phyloP scores from a whole-genome alignment of 2,797 vertebrate species.

The Botia kubotai region DNA sequence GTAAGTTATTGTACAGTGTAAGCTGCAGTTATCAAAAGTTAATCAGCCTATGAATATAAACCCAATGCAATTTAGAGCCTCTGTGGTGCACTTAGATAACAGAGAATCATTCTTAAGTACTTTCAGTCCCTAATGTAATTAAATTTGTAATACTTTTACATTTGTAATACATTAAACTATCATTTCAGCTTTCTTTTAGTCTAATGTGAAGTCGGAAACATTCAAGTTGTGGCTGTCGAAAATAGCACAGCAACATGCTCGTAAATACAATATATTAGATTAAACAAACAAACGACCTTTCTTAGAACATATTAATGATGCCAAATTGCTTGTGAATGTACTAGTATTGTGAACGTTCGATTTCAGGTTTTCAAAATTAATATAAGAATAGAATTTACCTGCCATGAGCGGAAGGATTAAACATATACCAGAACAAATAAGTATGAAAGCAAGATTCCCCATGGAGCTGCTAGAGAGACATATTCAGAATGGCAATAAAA shows the following conservation, averaged over 20 bases:
- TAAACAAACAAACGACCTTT: background rate
- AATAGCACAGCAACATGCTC: background rate
- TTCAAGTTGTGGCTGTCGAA: background rate
- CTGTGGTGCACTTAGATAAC: slow-evolving; percentile 11
- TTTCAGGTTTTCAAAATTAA: background rate
- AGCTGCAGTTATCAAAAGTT: background rate
- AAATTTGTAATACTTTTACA: background rate
- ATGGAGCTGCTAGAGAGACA: slow-evolving; percentile 61
- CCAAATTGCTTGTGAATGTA: background rate
- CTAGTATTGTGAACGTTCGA: background rate
- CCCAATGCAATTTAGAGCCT: slow-evolving; percentile 6
- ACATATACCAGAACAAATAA: slow-evolving; percentile 55
- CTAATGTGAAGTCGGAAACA: background rate
- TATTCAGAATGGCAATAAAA: slow-evolving; percentile 12
- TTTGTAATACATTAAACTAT: background rate
- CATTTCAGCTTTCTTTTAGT: background rate
- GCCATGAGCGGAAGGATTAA: slow-evolving; percentile 47
- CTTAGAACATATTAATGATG: background rate
- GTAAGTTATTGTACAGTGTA: background rate
- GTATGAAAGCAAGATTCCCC: slow-evolving; percentile 66
- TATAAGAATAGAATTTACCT: background rate
- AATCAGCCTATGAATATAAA: slow-evolving; percentile 20
- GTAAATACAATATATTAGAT: background rate
- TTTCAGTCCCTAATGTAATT: slow-evolving; percentile 11
- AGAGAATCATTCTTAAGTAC: background rate